Conservation (phyloP, 1,140 invertebrate genomes). For the Zophobas morio region DNA sequence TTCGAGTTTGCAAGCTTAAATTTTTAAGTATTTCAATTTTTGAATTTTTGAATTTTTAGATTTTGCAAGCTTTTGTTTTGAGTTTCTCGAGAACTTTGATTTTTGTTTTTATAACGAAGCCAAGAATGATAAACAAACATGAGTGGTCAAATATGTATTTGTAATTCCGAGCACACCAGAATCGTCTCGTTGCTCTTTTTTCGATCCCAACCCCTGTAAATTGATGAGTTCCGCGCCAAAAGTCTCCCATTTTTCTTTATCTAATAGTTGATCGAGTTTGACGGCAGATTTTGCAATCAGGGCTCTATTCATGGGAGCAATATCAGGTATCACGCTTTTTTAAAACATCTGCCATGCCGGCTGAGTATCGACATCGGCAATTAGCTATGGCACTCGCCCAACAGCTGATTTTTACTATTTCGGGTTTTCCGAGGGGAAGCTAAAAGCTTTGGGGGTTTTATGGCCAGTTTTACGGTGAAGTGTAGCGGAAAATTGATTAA, state of each 20-base stretch:
- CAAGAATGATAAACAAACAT: too few species aligned
- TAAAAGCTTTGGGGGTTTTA: conserved; percentile 30
- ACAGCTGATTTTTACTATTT: conserved; percentile 36
- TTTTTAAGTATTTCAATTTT: too few species aligned
- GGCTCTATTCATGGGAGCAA: neutral
- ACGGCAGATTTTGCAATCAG: conserved; percentile 7
- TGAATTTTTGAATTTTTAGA: too few species aligned
- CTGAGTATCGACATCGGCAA: conserved; percentile 4
- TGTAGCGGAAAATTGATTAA: conserved; percentile 36
- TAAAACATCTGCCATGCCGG: conserved; percentile 17
- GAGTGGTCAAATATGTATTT: too few species aligned
- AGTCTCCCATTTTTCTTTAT: neutral
- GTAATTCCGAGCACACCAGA: too few species aligned
- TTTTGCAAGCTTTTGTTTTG: too few species aligned
- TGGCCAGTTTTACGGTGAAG: conserved; percentile 27
- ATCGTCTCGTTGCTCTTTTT: too few species aligned
- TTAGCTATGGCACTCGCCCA: conserved; percentile 13
- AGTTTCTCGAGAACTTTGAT: too few species aligned
- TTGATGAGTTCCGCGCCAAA: conserved; percentile 11
- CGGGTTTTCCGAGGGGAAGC: conserved; percentile 15
- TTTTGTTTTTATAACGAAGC: too few species aligned
- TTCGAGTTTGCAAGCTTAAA: too few species aligned
- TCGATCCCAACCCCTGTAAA: neutral
- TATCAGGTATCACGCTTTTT: conserved; percentile 25
- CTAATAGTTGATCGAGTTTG: conserved; percentile 2